phyloP scores from a whole-genome alignment of 2,888 invertebrate species.

The Lordiphosa andalusiaca region DNA sequence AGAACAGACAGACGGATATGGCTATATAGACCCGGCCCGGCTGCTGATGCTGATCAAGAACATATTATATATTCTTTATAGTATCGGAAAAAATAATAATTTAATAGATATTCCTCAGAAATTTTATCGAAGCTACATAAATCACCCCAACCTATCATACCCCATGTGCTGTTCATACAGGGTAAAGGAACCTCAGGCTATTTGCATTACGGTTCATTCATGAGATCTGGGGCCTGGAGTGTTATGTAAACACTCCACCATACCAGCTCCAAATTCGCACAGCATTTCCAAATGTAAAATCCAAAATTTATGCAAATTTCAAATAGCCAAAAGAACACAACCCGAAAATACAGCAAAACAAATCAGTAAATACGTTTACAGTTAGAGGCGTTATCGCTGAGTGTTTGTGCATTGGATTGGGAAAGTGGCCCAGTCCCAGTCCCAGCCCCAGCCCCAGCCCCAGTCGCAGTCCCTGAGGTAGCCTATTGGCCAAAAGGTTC shows the following conservation, averaged over 20 bases:
- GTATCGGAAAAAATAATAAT: no score
- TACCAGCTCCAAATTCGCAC: conserved; percentile 44
- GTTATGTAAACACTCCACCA: conserved; percentile 68
- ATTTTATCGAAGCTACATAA: no score
- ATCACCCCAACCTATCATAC: no score
- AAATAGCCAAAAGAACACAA: conserved; percentile 33
- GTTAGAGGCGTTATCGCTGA: conserved; percentile 64
- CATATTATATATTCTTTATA: no score
- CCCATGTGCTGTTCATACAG: background rate
- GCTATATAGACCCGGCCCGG: no score
- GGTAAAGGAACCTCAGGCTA: conserved; percentile 36
- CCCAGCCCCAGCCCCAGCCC: conserved; percentile 21
- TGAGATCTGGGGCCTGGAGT: conserved; percentile 48
- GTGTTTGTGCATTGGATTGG: conserved; percentile 50
- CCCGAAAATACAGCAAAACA: conserved; percentile 22
- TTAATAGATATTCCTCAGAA: no score
- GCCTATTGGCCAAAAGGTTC: conserved; percentile 53
- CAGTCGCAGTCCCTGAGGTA: conserved; percentile 33
- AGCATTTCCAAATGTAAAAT: conserved; percentile 50
- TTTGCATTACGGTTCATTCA: conserved; percentile 74
- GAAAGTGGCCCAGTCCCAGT: conserved; percentile 51
- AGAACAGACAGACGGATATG: no score
- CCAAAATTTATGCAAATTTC: conserved; percentile 67
- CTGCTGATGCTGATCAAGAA: no score
- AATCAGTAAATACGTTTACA: conserved; percentile 66